Conservation (phyloP, 2,113 vertebrate species). For the Sorex araneus region DNA sequence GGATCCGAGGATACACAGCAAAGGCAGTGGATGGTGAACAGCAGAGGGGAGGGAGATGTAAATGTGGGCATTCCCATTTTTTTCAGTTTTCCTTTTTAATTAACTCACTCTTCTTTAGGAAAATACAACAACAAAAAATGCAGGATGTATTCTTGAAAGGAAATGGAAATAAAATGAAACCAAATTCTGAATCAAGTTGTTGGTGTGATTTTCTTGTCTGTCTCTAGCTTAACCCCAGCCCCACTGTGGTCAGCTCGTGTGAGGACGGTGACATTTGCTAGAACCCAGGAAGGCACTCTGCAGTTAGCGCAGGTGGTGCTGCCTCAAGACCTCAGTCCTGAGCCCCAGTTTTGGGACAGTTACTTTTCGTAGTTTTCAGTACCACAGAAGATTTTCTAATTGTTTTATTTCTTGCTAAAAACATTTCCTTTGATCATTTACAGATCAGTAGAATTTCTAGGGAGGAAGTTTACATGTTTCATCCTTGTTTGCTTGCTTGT, state of each 20-base stretch:
- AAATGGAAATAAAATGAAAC: slow-evolving; percentile 70
- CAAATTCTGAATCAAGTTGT: slow-evolving; percentile 47
- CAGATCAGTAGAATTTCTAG: slow-evolving; percentile 44
- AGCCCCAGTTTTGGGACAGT: neutral
- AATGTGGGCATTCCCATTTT: neutral
- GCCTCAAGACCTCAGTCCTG: neutral
- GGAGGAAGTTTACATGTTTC: slow-evolving; percentile 42
- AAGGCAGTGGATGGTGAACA: neutral
- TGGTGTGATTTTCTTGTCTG: slow-evolving; percentile 68
- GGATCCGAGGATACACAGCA: neutral
- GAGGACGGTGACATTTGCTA: neutral
- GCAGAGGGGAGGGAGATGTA: neutral
- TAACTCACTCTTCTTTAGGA: slow-evolving; percentile 37
- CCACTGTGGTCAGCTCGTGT: slow-evolving; percentile 6
- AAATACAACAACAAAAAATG: slow-evolving; percentile 14
- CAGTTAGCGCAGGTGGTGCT: neutral
- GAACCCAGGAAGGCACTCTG: neutral
- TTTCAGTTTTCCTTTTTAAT: slow-evolving; percentile 54
- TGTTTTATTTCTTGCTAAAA: slow-evolving; percentile 53
- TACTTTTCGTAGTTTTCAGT: slow-evolving; percentile 24
- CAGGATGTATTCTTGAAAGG: slow-evolving; percentile 61
- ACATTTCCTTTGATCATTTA: slow-evolving; percentile 43
- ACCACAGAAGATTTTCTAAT: slow-evolving; percentile 32
- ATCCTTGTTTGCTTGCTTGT: neutral
- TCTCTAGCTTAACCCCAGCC: slow-evolving; percentile 34